phyloP scores from a whole-genome alignment of 2,888 invertebrate species.

The Andrena chrysosceles region DNA sequence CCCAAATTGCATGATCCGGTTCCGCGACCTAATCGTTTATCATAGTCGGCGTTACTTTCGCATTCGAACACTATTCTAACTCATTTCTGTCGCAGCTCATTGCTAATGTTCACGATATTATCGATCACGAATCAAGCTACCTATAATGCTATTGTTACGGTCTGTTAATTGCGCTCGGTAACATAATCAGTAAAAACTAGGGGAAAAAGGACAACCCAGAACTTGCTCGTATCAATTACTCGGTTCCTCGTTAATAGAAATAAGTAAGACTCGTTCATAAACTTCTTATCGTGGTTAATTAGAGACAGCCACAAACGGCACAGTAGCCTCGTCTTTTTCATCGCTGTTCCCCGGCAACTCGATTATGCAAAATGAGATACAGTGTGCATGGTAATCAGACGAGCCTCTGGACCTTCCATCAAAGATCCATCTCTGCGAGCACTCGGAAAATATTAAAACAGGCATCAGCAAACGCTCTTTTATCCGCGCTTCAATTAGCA shows the following conservation, averaged over 20 bases:
- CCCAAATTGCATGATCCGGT: conserved; percentile 31
- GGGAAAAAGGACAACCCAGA: background rate
- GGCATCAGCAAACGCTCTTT: background rate
- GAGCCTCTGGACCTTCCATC: background rate
- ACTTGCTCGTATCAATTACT: background rate
- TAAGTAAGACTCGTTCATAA: too few relatives aligned
- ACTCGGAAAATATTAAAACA: conserved; percentile 11
- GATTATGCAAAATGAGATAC: conserved; percentile 5
- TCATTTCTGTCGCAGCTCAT: background rate
- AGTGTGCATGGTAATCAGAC: conserved; percentile 10
- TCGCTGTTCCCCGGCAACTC: background rate
- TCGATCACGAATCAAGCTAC: background rate
- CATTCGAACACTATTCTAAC: background rate
- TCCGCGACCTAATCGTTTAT: conserved; percentile 6
- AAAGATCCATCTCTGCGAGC: background rate
- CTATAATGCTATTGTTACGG: background rate
- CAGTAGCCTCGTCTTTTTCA: background rate
- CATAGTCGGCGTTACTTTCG: background rate
- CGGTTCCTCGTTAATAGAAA: background rate
- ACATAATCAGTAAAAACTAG: background rate
- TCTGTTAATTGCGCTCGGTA: background rate
- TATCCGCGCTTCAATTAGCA: conserved; percentile 12
- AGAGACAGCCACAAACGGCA: background rate
- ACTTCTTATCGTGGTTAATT: background rate
- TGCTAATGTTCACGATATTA: background rate